Conservation (phyloP, 2,888 invertebrate genomes). For the Brachylomia viminalis region DNA sequence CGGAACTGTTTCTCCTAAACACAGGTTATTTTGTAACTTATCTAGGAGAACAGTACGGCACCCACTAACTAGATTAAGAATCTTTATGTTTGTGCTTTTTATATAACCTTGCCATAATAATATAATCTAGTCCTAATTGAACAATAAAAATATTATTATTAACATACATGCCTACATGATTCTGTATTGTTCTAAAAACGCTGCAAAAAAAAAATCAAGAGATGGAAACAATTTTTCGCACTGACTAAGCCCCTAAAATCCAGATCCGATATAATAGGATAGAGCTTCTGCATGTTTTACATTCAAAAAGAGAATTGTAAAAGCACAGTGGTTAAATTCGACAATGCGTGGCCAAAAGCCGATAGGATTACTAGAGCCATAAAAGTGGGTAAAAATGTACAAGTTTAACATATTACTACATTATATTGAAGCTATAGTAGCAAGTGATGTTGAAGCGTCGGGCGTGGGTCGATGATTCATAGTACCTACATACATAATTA, state of each 20-base stretch:
- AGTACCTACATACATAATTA: too few species aligned
- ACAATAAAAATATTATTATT: too few species aligned
- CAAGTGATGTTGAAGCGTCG: too few species aligned
- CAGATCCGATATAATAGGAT: slow-evolving; percentile 25
- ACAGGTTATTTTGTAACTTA: too few species aligned
- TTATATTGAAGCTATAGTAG: too few species aligned
- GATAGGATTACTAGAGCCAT: slow-evolving; percentile 36
- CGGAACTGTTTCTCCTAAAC: too few species aligned
- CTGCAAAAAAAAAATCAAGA: neutral
- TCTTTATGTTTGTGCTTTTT: too few species aligned
- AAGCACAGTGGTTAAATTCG: slow-evolving; percentile 40
- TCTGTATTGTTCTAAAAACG: neutral
- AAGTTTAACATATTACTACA: slow-evolving; percentile 38
- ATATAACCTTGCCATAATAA: too few species aligned
- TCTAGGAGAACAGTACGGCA: too few species aligned
- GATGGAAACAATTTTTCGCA: neutral
- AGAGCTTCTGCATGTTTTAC: slow-evolving; percentile 36
- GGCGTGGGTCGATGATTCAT: too few species aligned
- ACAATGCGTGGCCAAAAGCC: slow-evolving; percentile 40
- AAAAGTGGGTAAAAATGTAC: slow-evolving; percentile 42
- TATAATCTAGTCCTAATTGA: too few species aligned
- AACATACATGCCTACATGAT: neutral
- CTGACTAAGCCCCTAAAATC: slow-evolving; percentile 21
- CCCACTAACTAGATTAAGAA: too few species aligned
- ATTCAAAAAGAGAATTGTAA: slow-evolving; percentile 49